phyloP scores from a whole-genome alignment of 2,888 invertebrate species.

The Bursaphelenchus okinawaensis region DNA sequence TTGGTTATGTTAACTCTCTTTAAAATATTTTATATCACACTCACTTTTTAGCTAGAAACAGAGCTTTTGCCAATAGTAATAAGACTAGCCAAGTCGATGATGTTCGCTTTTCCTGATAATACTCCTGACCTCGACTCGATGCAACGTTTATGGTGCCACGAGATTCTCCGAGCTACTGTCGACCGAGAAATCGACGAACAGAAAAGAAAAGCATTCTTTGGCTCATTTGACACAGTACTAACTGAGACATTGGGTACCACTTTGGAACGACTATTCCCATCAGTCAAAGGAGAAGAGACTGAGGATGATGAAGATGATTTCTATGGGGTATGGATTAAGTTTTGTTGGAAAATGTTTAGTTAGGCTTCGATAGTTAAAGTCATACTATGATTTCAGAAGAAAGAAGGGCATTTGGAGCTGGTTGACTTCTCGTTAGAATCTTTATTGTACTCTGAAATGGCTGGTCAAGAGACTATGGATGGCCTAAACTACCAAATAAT shows the following conservation, averaged over 20 bases:
- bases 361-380: too few relatives aligned
- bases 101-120: conserved; percentile 44
- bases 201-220: conserved; percentile 13
- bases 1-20: too few relatives aligned
- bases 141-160: conserved; percentile 44
- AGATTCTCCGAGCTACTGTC: conserved; percentile 34
- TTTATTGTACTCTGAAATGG: conserved; percentile 45
- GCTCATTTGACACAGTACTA: conserved; percentile 20
- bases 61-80: conserved; percentile 18
- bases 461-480: conserved; percentile 42
- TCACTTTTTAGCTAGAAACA: conserved; percentile 17
- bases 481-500: conserved; percentile 40
- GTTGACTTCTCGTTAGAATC: conserved; percentile 23
- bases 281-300: conserved; percentile 8
- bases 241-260: conserved; percentile 19
- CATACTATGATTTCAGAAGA: conserved; percentile 19
- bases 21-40: background rate
- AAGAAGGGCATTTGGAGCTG: background rate
- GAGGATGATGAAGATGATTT: conserved; percentile 23
- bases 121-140: conserved; percentile 44
- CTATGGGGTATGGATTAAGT: conserved; percentile 16
- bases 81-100: conserved; percentile 24
- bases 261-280: conserved; percentile 21
- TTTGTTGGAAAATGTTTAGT: too few relatives aligned
- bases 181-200: conserved; percentile 16